These are phyloP conservation scores for Drosophila subpulchrella DNA, from an alignment of 1,140 invertebrate genomes.

Conservation along the genomic window DNA sequence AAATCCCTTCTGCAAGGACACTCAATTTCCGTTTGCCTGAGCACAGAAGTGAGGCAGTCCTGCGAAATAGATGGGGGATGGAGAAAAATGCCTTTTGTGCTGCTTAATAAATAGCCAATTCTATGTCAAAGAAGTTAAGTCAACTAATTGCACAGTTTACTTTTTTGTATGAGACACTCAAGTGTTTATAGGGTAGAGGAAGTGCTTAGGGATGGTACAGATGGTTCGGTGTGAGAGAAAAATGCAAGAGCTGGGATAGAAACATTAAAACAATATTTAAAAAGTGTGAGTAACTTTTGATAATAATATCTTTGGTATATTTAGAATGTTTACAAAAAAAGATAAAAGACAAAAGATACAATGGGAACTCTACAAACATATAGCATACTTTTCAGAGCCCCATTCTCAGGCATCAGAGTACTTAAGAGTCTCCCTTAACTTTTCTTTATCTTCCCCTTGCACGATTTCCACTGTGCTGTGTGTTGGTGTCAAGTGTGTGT, in stretches of 20 bases:
- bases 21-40: slow-evolving; percentile 68
- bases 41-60: slow-evolving; percentile 29
- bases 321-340: too few relatives aligned
- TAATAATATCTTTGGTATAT: too few relatives aligned
- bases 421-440: neutral
- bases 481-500: slow-evolving; percentile 33
- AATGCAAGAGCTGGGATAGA: too few relatives aligned
- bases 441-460: slow-evolving; percentile 1
- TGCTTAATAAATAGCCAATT: slow-evolving; percentile 75
- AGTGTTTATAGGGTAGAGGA: neutral
- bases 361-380: neutral
- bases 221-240: neutral
- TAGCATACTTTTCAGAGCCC: neutral
- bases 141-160: slow-evolving; percentile 76
- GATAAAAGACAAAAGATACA: too few relatives aligned
- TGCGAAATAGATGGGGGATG: neutral
- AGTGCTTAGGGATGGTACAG: too few relatives aligned
- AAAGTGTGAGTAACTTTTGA: too few relatives aligned
- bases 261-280: too few relatives aligned
- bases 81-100: slow-evolving; percentile 47
- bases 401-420: neutral
- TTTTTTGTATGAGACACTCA: slow-evolving; percentile 17
- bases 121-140: slow-evolving; percentile 73
- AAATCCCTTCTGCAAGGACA: slow-evolving; percentile 75
- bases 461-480: slow-evolving; percentile 1